phyloP scores from a whole-genome alignment of 2,888 invertebrate species.

The Cantharis rufa region DNA sequence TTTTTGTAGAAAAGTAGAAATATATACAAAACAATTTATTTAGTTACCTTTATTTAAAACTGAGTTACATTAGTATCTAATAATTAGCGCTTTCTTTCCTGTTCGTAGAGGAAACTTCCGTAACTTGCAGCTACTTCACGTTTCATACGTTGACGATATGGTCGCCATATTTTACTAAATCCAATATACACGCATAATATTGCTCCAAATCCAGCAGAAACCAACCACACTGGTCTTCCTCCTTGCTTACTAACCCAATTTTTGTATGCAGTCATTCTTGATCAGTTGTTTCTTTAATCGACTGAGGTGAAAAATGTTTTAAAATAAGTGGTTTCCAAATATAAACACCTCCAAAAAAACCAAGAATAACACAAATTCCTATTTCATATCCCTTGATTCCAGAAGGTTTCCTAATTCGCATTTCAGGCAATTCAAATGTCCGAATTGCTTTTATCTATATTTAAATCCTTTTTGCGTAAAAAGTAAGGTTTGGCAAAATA shows the following conservation, averaged over 20 bases:
- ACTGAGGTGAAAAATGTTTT: background rate
- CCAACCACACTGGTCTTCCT: slow-evolving; percentile 40
- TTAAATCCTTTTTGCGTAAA: slow-evolving; percentile 13
- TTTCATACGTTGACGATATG: slow-evolving; percentile 34
- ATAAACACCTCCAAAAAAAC: slow-evolving; percentile 50
- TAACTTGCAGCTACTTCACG: slow-evolving; percentile 29
- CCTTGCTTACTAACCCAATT: slow-evolving; percentile 30
- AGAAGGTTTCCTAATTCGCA: slow-evolving; percentile 47
- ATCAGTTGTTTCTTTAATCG: background rate
- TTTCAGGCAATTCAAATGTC: slow-evolving; percentile 25
- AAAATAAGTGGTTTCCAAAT: slow-evolving; percentile 53
- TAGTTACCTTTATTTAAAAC: background rate
- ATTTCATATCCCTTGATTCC: slow-evolving; percentile 47
- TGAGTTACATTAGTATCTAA: background rate
- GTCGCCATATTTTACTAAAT: slow-evolving; percentile 36
- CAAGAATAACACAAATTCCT: slow-evolving; percentile 44
- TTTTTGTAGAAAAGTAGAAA: background rate
- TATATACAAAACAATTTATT: background rate
- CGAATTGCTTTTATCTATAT: background rate
- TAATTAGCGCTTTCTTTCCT: slow-evolving; percentile 12
- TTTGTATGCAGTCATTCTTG: slow-evolving; percentile 31
- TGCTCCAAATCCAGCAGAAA: slow-evolving; percentile 37
- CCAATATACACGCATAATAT: slow-evolving; percentile 27
- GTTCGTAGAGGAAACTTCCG: slow-evolving; percentile 31
- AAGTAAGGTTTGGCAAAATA: slow-evolving; percentile 37